phyloP scores from a whole-genome alignment of 2,888 invertebrate genomes.

The Aplocera efformata region DNA sequence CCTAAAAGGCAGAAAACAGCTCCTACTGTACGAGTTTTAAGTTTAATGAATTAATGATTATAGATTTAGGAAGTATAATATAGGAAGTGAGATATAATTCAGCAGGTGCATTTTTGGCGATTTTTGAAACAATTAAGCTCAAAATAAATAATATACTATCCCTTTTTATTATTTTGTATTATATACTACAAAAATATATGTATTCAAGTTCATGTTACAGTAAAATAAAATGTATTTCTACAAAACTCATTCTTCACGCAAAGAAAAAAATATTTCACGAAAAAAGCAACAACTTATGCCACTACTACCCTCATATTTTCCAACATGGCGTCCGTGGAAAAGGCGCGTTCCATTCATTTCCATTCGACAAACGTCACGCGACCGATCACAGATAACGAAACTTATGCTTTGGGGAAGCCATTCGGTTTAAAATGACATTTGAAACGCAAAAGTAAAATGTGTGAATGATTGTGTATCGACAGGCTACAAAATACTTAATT shows the following conservation, averaged over 20 bases:
- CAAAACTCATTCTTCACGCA: not conserved
- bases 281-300: slow-evolving; percentile 30
- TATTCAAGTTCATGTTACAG: no score
- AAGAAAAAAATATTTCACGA: slow-evolving; percentile 25
- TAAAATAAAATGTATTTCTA: no score
- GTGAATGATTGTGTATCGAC: slow-evolving; percentile 18
- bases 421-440: slow-evolving; percentile 24
- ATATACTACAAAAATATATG: no score
- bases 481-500: slow-evolving; percentile 10
- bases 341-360: slow-evolving; percentile 49
- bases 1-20: no score
- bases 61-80: no score
- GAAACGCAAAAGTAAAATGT: slow-evolving; percentile 24
- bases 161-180: no score
- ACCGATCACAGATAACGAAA: slow-evolving; percentile 29
- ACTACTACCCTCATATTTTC: slow-evolving; percentile 40
- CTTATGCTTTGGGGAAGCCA: slow-evolving; percentile 26
- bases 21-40: no score
- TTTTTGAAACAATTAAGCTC: no score
- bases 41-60: no score
- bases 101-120: no score
- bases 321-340: slow-evolving; percentile 51
- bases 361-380: slow-evolving; percentile 45
- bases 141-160: no score
- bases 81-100: no score